Conservation (phyloP, 2,797 vertebrate genomes). For the Halcyon smyrnensis region DNA sequence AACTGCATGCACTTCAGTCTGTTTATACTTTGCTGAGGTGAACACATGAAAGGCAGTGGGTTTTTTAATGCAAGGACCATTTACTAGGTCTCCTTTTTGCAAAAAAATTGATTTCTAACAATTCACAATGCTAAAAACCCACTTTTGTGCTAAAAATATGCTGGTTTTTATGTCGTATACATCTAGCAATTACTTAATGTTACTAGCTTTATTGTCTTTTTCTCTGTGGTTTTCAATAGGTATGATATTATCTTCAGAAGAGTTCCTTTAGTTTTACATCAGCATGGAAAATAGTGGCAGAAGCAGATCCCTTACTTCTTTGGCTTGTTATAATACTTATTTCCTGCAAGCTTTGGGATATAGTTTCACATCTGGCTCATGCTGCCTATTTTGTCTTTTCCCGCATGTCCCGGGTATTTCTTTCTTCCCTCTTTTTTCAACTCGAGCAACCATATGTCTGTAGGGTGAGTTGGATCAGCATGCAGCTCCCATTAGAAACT, state of each 20-base stretch:
- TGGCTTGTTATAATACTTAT: background rate
- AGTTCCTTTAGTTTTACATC: background rate
- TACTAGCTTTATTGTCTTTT: background rate
- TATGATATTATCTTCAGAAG: background rate
- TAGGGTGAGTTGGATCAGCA: background rate
- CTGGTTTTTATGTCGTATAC: background rate
- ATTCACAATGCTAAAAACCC: background rate
- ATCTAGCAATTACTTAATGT: background rate
- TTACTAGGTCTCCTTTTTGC: background rate
- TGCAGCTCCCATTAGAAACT: background rate
- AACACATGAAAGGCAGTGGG: background rate
- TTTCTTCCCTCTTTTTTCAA: background rate
- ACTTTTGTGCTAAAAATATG: background rate
- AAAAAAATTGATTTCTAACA: too few species aligned
- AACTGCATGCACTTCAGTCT: background rate
- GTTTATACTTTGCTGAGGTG: background rate
- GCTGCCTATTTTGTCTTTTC: background rate
- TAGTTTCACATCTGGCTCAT: background rate
- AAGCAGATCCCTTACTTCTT: background rate
- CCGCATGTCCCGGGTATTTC: background rate
- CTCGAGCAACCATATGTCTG: background rate
- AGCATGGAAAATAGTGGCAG: background rate
- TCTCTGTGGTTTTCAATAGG: background rate
- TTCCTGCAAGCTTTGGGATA: background rate
- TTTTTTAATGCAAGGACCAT: background rate